Evolutionary conservation across 2,113 vertebrate genomes (phyloP).

Genomic region (Suncus etruscus): DNA sequence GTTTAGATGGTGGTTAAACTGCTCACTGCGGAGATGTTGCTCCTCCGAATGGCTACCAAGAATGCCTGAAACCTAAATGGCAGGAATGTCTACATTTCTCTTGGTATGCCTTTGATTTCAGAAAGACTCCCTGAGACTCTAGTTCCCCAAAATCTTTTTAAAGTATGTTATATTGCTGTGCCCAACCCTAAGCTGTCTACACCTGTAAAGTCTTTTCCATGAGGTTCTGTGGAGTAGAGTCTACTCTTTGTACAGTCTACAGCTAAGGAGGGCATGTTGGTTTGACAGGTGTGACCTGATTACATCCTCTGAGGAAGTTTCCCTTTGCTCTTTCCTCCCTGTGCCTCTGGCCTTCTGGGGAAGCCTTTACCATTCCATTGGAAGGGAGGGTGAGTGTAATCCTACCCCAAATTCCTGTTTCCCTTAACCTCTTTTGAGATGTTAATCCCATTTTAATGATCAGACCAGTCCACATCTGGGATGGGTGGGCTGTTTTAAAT

Average conservation of each 20-base stretch:
- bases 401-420: no score
- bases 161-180: background rate
- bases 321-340: background rate
- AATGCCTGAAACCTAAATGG: background rate
- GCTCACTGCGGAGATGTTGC: background rate
- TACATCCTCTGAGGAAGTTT: background rate
- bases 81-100: slow-evolving; percentile 19
- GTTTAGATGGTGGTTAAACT: no score
- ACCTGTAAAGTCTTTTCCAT: background rate
- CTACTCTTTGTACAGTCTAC: background rate
- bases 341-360: background rate
- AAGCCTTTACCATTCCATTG: background rate
- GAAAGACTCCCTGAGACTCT: slow-evolving; percentile 1
- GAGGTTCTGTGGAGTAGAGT: background rate
- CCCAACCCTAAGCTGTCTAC: background rate
- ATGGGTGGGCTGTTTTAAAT: no score
- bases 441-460: no score
- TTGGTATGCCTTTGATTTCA: background rate
- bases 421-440: no score
- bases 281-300: background rate
- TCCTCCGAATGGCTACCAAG: background rate
- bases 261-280: background rate
- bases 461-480: no score
- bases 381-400: slow-evolving; percentile 42
- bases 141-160: background rate